Evolutionary conservation across 1,140 invertebrate species (phyloP).

Genomic region (Aradophagus sp.): DNA sequence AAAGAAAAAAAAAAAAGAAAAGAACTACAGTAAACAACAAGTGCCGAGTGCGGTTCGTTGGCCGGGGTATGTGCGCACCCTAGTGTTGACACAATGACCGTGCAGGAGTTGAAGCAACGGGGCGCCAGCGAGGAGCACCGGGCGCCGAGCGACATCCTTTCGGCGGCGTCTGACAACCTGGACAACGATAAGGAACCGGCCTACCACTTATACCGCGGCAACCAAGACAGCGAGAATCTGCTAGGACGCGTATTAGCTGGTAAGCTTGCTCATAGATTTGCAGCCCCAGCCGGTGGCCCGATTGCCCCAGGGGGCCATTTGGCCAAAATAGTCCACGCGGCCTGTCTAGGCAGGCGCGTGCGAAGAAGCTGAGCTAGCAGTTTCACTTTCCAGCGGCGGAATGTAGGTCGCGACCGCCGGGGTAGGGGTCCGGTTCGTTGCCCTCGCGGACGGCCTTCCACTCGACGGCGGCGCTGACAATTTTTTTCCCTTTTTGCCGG

Average conservation of each 20-base stretch:
- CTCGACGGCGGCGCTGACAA: constrained; percentile 70
- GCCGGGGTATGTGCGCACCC: constrained; percentile 32
- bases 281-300: neutral
- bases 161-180: constrained; percentile 58
- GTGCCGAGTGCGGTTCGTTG: too few relatives aligned
- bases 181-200: constrained; percentile 68
- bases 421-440: constrained; percentile 75
- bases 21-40: too few relatives aligned
- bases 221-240: constrained; percentile 72
- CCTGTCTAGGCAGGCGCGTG: constrained; percentile 29
- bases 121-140: constrained; percentile 65
- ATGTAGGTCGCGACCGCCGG: constrained; percentile 75
- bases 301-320: neutral
- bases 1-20: too few relatives aligned
- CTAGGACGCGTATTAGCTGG: constrained; percentile 73
- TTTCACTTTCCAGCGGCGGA: constrained; percentile 76
- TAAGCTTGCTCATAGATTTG: constrained; percentile 56
- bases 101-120: constrained; percentile 72
- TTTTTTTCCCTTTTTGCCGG: constrained; percentile 57
- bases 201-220: constrained; percentile 36
- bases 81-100: constrained; percentile 66
- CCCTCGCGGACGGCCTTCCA: constrained; percentile 73
- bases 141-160: constrained; percentile 64
- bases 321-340: constrained; percentile 32
- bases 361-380: constrained; percentile 62